A percentile compares a stretch with the other conserved stretches of the same genome.
Conservation (phyloP, 2,113 vertebrate genomes). For the Pseudolaguvia tuberculata region DNA sequence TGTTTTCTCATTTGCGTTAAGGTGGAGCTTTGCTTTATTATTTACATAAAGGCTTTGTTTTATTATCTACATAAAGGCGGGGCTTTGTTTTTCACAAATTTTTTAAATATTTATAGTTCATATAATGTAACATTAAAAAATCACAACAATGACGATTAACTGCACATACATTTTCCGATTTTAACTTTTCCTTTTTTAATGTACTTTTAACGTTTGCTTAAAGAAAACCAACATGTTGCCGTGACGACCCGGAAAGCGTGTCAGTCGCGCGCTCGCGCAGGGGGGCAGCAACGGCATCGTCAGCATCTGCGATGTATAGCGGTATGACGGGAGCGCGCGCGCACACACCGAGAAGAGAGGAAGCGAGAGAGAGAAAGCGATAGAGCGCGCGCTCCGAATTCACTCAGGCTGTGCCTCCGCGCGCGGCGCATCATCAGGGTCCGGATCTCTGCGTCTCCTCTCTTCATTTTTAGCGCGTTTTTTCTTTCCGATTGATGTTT, state of each 20-base stretch:
- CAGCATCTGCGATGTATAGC: conserved; percentile 13
- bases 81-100: too few relatives aligned
- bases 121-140: too few relatives aligned
- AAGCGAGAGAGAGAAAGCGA: conserved; percentile 37
- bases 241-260: conserved; percentile 16
- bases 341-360: conserved; percentile 60
- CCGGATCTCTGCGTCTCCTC: background rate
- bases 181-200: too few relatives aligned
- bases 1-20: too few relatives aligned
- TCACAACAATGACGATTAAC: too few relatives aligned
- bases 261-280: conserved; percentile 7
- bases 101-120: too few relatives aligned
- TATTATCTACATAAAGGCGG: too few relatives aligned
- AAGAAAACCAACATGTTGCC: background rate
- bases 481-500: background rate
- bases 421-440: conserved; percentile 15
- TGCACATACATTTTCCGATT: too few relatives aligned
- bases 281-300: conserved; percentile 3
- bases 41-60: too few relatives aligned
- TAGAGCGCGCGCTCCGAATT: conserved; percentile 10
- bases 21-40: too few relatives aligned
- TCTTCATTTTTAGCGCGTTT: background rate
- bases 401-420: conserved; percentile 28
- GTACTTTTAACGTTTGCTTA: conserved; percentile 1
- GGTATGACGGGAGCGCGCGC: conserved; percentile 22